Conservation (phyloP, 2,888 invertebrate species). For the Athalia rosae region DNA sequence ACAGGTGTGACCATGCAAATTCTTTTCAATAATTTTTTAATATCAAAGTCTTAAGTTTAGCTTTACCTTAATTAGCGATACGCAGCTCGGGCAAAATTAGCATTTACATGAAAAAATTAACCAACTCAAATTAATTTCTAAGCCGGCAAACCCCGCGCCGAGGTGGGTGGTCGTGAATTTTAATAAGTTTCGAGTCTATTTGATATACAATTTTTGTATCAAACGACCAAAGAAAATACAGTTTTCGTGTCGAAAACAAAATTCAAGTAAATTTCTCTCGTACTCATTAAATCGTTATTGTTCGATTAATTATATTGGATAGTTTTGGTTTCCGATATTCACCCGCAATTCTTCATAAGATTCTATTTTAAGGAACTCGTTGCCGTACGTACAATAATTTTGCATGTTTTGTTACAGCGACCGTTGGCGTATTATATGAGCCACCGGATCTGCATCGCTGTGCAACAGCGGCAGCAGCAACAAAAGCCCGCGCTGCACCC, state of each 20-base stretch:
- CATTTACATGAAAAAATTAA: slow-evolving; percentile 46
- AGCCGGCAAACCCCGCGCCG: slow-evolving; percentile 15
- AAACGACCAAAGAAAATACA: background rate
- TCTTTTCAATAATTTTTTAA: slow-evolving; percentile 43
- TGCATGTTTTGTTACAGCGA: too few species aligned
- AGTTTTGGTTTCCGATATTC: too few species aligned
- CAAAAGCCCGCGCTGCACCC: slow-evolving; percentile 29
- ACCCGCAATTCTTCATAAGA: too few species aligned
- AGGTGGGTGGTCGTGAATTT: slow-evolving; percentile 34
- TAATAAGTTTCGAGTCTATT: slow-evolving; percentile 34
- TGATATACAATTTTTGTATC: slow-evolving; percentile 11
- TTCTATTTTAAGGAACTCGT: too few species aligned
- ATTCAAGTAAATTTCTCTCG: too few species aligned
- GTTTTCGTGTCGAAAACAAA: background rate
- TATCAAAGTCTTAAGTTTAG: slow-evolving; percentile 34
- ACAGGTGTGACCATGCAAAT: slow-evolving; percentile 6
- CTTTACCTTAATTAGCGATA: slow-evolving; percentile 43
- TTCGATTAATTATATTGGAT: too few species aligned
- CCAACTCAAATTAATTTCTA: slow-evolving; percentile 46
- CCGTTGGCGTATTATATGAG: too few species aligned
- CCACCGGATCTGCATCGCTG: background rate
- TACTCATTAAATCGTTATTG: too few species aligned
- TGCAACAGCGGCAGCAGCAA: slow-evolving; percentile 26
- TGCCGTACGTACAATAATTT: too few species aligned
- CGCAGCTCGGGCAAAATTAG: slow-evolving; percentile 33